These are phyloP conservation scores for Colinus virginianus DNA, from an alignment of 2,113 vertebrate species.

Conservation along the genomic window DNA sequence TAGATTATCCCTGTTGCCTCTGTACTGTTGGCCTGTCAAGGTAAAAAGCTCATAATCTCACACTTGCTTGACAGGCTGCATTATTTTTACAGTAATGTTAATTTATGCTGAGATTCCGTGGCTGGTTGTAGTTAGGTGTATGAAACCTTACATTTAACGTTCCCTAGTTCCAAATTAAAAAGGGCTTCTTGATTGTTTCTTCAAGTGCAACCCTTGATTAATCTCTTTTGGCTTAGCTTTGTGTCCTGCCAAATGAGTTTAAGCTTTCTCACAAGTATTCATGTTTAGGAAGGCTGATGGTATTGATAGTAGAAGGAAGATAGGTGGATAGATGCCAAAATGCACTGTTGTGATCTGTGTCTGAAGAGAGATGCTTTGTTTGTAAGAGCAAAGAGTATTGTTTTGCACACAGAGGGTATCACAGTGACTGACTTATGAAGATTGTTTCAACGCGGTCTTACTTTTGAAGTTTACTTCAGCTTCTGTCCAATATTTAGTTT, in stretches of 20 bases:
- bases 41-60: neutral
- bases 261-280: constrained; percentile 5
- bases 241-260: neutral
- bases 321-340: neutral
- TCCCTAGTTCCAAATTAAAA: neutral
- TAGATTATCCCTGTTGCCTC: neutral
- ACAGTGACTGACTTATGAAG: constrained; percentile 21
- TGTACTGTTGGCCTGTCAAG: neutral
- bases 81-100: neutral
- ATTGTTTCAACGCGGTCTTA: neutral
- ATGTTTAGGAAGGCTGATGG: constrained; percentile 10
- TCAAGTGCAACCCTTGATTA: neutral
- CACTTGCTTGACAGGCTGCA: neutral
- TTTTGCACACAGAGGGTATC: neutral
- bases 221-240: constrained; percentile 20
- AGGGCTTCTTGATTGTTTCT: neutral
- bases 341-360: neutral
- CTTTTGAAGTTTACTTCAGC: constrained; percentile 48
- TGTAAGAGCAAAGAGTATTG: constrained; percentile 7
- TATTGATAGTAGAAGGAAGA: neutral
- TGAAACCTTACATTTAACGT: neutral
- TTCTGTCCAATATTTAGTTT: constrained; percentile 55
- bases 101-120: neutral
- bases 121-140: neutral
- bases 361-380: constrained; percentile 44